These are phyloP conservation scores for Mirounga angustirostris DNA, from an alignment of 2,113 vertebrate species.

Conservation along the genomic window DNA sequence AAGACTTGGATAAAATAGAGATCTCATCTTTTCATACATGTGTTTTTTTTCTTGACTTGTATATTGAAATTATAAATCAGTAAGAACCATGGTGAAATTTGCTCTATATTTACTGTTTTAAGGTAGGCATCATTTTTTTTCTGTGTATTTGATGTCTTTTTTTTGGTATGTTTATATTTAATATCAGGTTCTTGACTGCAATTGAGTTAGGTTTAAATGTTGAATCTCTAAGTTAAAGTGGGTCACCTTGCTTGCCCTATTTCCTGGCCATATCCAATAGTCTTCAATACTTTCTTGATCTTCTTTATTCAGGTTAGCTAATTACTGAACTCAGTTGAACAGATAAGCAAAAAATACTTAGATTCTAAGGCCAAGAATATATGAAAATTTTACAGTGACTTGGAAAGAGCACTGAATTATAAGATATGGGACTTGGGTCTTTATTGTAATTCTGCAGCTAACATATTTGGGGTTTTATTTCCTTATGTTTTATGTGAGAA, in stretches of 20 bases:
- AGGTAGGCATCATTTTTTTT: not conserved
- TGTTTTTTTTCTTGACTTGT: not conserved
- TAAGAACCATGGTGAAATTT: not conserved
- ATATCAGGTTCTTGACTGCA: not conserved
- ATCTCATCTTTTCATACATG: slow-evolving; percentile 20
- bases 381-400: not conserved
- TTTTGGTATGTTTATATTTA: not conserved
- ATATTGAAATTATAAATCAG: not conserved
- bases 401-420: not conserved
- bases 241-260: not conserved
- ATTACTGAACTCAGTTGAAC: not conserved
- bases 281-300: not conserved
- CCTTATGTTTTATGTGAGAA: not conserved
- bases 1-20: slow-evolving; percentile 18
- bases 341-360: not conserved
- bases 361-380: not conserved
- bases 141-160: not conserved
- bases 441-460: not conserved
- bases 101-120: not conserved
- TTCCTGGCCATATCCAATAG: not conserved
- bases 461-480: not conserved
- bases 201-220: slow-evolving; percentile 2
- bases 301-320: not conserved
- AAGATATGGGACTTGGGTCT: not conserved
- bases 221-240: slow-evolving; percentile 29